Percentiles rank a stretch among this genome's conserved stretches.
Evolutionary conservation across 2,797 vertebrate species (phyloP).

Genomic region (Sibirionetta formosa): DNA sequence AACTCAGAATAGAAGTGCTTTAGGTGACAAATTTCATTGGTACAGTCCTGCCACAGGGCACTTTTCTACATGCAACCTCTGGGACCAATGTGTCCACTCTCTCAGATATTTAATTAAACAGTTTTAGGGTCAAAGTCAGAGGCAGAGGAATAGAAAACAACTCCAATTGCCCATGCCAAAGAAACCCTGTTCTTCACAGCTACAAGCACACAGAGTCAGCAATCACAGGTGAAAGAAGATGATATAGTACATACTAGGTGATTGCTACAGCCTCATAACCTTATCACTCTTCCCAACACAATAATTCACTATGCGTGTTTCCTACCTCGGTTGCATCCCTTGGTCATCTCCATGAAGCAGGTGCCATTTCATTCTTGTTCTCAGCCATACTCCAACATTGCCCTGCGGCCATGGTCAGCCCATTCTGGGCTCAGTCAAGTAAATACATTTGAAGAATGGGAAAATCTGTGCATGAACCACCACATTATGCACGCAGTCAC

Average conservation of each 20-base stretch:
- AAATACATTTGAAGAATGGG: neutral
- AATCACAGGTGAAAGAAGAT: neutral
- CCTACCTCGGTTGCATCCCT: neutral
- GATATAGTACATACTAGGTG: neutral
- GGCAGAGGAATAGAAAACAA: neutral
- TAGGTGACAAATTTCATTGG: neutral
- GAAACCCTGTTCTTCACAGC: neutral
- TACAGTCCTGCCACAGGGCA: neutral
- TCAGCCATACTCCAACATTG: neutral
- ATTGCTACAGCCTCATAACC: neutral
- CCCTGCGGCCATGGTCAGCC: neutral
- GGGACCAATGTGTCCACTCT: neutral
- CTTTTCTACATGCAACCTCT: neutral
- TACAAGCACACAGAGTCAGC: neutral
- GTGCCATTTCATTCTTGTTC: neutral
- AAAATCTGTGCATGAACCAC: neutral
- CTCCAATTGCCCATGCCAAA: neutral
- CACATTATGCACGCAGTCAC: rapidly evolving
- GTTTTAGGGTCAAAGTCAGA: neutral
- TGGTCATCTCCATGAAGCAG: neutral
- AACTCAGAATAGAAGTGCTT: neutral
- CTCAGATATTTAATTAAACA: neutral
- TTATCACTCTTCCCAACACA: neutral
- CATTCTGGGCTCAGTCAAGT: neutral
- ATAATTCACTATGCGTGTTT: neutral